Base-by-base conservation (phyloP, 2,797 vertebrate species). In the Rachycentron canadum region DNA sequence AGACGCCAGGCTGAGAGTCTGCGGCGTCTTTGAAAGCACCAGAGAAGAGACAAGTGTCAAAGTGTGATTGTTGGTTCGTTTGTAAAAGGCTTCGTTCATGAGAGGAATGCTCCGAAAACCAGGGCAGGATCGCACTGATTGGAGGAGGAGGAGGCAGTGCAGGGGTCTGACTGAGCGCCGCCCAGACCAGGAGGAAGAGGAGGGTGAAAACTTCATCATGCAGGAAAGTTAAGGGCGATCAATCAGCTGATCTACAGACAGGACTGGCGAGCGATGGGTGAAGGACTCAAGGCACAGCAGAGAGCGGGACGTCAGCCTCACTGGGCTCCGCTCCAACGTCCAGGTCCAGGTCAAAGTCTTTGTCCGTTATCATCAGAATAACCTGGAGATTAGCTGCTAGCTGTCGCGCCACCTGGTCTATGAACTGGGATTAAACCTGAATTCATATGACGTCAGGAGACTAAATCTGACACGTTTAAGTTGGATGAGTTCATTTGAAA, bases 211-310 rank as follows among this genome's bases (percentile, higher is more conserved):
- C 41, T 68, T 83, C 79, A 53, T 89, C 90, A 91, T 89, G 88
- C 88, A 89, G 58, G 66, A 65, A n/a, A 72, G 62, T 36, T 14
- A 21, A 41, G 36, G 38, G 49, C 17, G 25, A 58, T 52, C 60
- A 73, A 45, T 45, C 43, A 47, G 23, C 49, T 11, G 23, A 50
- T 50, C 10, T 14, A 62, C 30, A 56, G 41, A 73, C 63, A 2
- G 36, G 70, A 86, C 73, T 50, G 78, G 50, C 74, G 83, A 67
- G 66, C 6, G 34, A 43, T 82, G 63, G 69, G 78, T 68, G 45
- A 5, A 74, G 63, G 86, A 78, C 43, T 91, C 69, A 92, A 93
- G 92, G 91, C 91, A 93, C 92, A 73, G 83, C 85, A 86, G 80
- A 83, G 53, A 74, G 85, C 49, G 23, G 71, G 85, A 40, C 3